Percentiles rank a stretch among this genome's conserved stretches.
phyloP scores from a whole-genome alignment of 2,113 vertebrate genomes.

The Helogale parvula region DNA sequence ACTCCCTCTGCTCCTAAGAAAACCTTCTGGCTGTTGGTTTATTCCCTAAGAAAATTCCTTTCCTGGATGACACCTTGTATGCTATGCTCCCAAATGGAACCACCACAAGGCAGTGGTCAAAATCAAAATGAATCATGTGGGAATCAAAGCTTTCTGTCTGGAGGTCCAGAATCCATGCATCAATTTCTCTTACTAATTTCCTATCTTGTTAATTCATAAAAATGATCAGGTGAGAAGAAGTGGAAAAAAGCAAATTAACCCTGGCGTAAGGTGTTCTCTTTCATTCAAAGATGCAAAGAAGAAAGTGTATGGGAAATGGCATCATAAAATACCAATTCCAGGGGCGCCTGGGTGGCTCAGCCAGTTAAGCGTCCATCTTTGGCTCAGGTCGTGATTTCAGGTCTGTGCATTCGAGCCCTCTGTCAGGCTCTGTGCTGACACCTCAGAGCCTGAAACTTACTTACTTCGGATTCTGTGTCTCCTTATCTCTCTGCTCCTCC shows the following conservation, averaged over 20 bases:
- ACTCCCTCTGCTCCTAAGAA: slow-evolving; percentile 76
- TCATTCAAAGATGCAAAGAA: not conserved
- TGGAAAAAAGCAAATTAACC: not conserved
- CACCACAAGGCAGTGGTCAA: not conserved
- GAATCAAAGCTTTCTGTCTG: not conserved
- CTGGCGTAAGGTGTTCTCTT: not conserved
- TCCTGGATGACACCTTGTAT: slow-evolving; percentile 3
- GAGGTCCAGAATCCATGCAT: not conserved
- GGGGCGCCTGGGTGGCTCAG: too few relatives aligned
- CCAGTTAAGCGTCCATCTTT: too few relatives aligned
- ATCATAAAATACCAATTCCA: not conserved
- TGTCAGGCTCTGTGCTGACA: too few relatives aligned
- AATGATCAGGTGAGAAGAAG: not conserved
- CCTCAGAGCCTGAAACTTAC: too few relatives aligned
- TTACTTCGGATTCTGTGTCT: too few relatives aligned
- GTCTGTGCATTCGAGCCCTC: too few relatives aligned
- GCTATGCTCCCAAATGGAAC: not conserved
- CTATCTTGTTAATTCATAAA: not conserved
- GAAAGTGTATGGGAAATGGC: not conserved
- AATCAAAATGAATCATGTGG: not conserved
- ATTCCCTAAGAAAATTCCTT: slow-evolving; percentile 71
- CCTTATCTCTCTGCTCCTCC: too few relatives aligned
- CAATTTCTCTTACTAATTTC: not conserved
- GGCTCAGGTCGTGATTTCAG: too few relatives aligned
- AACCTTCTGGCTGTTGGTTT: slow-evolving; percentile 75